phyloP scores from a whole-genome alignment of 2,113 vertebrate genomes.

The Camelus dromedarius region DNA sequence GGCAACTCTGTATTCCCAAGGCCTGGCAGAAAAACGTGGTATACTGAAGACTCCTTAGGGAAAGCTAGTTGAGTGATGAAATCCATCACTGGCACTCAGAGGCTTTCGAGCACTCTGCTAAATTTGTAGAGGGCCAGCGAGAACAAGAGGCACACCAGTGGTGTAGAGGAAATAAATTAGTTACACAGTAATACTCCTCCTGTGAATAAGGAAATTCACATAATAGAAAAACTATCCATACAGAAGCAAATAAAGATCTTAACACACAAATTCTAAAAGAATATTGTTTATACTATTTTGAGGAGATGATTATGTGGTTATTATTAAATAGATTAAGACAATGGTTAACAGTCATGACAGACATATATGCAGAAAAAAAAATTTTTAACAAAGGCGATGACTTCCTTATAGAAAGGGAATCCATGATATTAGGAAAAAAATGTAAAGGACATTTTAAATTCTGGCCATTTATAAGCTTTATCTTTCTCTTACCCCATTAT shows the following conservation, averaged over 20 bases:
- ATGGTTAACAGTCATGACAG: not conserved
- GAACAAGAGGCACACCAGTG: not conserved
- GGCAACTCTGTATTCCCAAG: constrained; percentile 29
- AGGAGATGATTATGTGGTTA: not conserved
- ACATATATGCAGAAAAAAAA: not conserved
- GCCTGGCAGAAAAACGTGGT: not conserved
- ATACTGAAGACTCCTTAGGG: not conserved
- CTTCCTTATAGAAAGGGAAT: not conserved
- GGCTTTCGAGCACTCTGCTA: not conserved
- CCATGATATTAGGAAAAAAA: not conserved
- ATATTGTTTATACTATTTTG: not conserved
- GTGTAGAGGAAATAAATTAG: not conserved
- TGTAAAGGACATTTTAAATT: not conserved
- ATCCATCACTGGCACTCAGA: not conserved
- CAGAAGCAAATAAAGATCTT: not conserved
- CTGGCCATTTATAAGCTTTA: not conserved
- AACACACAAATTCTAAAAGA: not conserved
- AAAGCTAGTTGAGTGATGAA: constrained; percentile 26
- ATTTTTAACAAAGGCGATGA: not conserved
- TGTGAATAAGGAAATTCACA: constrained; percentile 31
- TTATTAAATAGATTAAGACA: constrained; percentile 22
- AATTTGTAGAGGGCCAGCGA: not conserved
- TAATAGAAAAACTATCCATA: not conserved
- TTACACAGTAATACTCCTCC: not conserved
- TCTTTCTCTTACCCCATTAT: not conserved